A percentile compares a stretch with the other conserved stretches of the same genome.
phyloP scores from a whole-genome alignment of 2,797 vertebrate species.

The Steatocranus sp. region DNA sequence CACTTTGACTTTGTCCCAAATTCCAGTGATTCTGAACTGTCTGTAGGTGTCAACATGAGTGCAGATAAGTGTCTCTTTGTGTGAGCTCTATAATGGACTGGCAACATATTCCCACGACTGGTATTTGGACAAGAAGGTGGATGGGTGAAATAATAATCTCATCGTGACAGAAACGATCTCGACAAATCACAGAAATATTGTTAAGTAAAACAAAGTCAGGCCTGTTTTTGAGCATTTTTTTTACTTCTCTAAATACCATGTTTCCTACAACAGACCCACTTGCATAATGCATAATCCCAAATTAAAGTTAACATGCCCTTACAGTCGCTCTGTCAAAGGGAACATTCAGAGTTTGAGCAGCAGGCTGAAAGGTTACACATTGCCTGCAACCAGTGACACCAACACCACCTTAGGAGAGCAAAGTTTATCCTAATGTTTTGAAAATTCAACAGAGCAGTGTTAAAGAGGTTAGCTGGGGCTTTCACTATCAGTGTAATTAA shows the following conservation, averaged over 20 bases:
- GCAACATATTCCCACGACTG: background rate
- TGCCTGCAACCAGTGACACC: background rate
- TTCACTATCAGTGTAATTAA: slow-evolving; percentile 6
- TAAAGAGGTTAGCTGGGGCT: slow-evolving; percentile 5
- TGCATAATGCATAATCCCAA: background rate
- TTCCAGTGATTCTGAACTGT: background rate
- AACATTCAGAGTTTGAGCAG: background rate
- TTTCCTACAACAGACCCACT: background rate
- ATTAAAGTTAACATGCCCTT: background rate
- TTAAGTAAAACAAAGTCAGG: background rate
- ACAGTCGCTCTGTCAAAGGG: background rate
- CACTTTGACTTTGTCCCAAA: background rate
- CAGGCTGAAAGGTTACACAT: background rate
- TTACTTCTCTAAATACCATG: background rate
- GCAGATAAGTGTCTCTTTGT: background rate
- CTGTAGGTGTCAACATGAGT: background rate
- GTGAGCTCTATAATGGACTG: background rate
- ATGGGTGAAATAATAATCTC: background rate
- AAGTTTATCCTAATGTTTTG: background rate
- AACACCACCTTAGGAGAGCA: slow-evolving; percentile 7
- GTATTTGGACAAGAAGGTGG: background rate
- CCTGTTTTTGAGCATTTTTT: background rate
- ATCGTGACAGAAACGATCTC: background rate
- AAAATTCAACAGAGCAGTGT: background rate
- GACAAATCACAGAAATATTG: background rate